phyloP scores from a whole-genome alignment of 2,888 invertebrate species.

The Apotomis turbidana region DNA sequence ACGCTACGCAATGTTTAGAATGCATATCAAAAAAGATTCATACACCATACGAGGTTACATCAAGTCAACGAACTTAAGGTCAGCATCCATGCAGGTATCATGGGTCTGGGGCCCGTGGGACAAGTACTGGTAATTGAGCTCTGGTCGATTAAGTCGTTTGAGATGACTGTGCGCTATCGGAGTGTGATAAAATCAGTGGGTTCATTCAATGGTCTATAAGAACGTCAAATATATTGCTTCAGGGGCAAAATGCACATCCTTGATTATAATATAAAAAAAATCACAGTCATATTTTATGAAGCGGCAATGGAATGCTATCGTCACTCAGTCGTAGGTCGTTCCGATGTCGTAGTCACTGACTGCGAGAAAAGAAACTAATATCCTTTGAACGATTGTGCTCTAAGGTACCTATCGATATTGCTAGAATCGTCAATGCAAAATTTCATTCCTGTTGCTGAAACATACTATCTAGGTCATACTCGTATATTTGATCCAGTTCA shows the following conservation, averaged over 20 bases:
- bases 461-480: no score
- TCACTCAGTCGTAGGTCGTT: no score
- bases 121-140: constrained; percentile 31
- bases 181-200: constrained; percentile 13
- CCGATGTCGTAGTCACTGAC: no score
- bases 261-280: background rate
- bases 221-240: background rate
- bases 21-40: constrained; percentile 34
- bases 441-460: no score
- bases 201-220: background rate
- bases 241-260: background rate
- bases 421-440: no score
- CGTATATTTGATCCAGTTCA: no score
- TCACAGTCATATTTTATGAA: no score
- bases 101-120: constrained; percentile 1
- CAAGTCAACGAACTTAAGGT: constrained; percentile 58
- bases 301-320: no score
- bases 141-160: constrained; percentile 21
- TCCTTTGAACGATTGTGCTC: no score
- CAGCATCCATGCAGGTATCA: constrained; percentile 46
- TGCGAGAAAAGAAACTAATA: no score
- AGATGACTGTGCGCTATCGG: constrained; percentile 21
- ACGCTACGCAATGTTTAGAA: constrained; percentile 27
- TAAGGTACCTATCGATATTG: no score
- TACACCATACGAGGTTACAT: constrained; percentile 49